These are phyloP conservation scores for Malacoraja senta DNA, from an alignment of 2,797 vertebrate genomes.

Conservation along the genomic window DNA sequence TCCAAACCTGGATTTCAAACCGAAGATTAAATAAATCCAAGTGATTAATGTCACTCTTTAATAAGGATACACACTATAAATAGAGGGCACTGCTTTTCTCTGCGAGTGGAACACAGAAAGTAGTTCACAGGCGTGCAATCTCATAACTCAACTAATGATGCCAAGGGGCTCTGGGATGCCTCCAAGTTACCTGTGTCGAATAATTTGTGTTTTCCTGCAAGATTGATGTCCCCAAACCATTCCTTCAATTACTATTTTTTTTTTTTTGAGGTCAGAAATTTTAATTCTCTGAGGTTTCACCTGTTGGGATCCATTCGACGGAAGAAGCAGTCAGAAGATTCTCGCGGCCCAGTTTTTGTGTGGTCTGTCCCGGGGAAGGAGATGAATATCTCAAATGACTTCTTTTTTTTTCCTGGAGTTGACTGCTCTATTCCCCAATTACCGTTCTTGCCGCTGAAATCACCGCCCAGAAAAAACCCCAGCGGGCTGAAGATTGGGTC, in stretches of 20 bases:
- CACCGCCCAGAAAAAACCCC: too few relatives aligned
- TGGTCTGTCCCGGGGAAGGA: neutral
- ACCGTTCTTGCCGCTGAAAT: too few relatives aligned
- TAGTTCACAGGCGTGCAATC: neutral
- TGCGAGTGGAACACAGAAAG: neutral
- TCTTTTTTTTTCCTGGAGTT: too few relatives aligned
- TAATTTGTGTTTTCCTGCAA: slow-evolving; percentile 10
- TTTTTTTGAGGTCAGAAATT: neutral
- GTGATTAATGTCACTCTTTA: slow-evolving; percentile 22
- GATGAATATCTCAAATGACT: neutral
- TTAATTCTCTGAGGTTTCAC: neutral
- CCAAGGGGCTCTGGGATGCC: neutral
- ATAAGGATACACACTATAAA: neutral
- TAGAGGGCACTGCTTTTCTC: neutral
- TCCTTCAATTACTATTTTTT: neutral
- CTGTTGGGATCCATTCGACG: neutral
- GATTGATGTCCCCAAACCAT: neutral
- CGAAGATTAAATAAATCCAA: neutral
- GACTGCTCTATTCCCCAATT: too few relatives aligned
- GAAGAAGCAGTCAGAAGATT: neutral
- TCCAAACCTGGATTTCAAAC: neutral
- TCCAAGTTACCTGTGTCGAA: neutral
- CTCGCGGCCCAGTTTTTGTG: neutral
- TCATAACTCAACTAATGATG: slow-evolving; percentile 27
- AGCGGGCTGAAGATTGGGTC: too few relatives aligned